A percentile compares a stretch with the other conserved stretches of the same genome.
Evolutionary conservation across 2,797 vertebrate species (phyloP).

Genomic region (Smutsia gigantea): DNA sequence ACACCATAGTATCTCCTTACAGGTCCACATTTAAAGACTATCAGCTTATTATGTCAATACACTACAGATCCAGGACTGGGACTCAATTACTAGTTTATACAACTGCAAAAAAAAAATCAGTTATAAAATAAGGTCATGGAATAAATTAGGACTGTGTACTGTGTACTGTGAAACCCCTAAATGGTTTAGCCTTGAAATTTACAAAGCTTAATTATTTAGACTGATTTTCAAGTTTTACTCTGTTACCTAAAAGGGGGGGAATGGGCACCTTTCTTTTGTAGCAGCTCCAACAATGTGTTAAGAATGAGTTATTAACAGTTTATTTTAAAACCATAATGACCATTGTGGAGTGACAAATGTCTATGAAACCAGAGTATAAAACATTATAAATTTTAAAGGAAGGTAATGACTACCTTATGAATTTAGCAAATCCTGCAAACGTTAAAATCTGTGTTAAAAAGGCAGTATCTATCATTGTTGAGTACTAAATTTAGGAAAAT

Average conservation of each 20-base stretch:
- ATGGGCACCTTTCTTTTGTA: slow-evolving; percentile 53
- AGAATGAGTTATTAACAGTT: slow-evolving; percentile 47
- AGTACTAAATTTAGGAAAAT: slow-evolving; percentile 56
- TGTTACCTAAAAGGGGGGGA: slow-evolving; percentile 57
- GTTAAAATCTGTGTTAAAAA: slow-evolving; percentile 63
- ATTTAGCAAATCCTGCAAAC: slow-evolving; percentile 59
- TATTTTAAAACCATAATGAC: slow-evolving; percentile 75
- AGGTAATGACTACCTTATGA: slow-evolving; percentile 53
- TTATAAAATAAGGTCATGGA: slow-evolving; percentile 77
- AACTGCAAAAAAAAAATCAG: slow-evolving; percentile 69
- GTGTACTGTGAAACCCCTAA: slow-evolving; percentile 78
- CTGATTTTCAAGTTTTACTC: slow-evolving; percentile 63
- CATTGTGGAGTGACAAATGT: slow-evolving; percentile 22
- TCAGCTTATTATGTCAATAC: slow-evolving; percentile 81
- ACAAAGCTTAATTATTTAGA: slow-evolving; percentile 71
- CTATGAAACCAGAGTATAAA: slow-evolving; percentile 68
- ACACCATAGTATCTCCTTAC: slow-evolving; percentile 85
- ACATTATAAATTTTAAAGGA: slow-evolving; percentile 69
- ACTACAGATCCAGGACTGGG: slow-evolving; percentile 82
- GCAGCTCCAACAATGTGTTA: slow-evolving; percentile 55
- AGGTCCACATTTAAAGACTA: slow-evolving; percentile 84
- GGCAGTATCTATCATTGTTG: slow-evolving; percentile 7
- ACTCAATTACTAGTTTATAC: slow-evolving; percentile 73
- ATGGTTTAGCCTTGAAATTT: slow-evolving; percentile 68
- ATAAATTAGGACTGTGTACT: slow-evolving; percentile 76